These are phyloP conservation scores for Grammomys surdaster DNA, from an alignment of 2,113 vertebrate species.

Conservation along the genomic window DNA sequence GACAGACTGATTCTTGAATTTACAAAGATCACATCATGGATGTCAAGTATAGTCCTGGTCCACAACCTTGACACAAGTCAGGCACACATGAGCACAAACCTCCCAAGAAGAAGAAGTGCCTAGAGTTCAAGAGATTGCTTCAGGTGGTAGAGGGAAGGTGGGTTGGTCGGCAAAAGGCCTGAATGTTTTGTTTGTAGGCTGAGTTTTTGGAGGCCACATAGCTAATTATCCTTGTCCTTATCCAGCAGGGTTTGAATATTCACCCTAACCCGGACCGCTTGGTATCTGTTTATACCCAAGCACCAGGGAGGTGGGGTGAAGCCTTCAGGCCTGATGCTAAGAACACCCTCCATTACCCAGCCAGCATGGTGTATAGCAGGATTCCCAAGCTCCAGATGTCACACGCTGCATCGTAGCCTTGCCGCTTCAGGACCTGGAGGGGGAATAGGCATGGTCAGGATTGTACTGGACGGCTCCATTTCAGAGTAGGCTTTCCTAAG, in stretches of 20 bases:
- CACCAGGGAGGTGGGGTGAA: too few relatives aligned
- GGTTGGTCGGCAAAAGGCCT: fast-evolving
- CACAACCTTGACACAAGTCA: fast-evolving
- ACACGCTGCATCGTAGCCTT: slow-evolving; percentile 97
- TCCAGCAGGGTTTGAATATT: not conserved
- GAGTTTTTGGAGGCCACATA: fast-evolving
- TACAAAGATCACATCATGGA: fast-evolving
- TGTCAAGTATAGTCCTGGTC: fast-evolving
- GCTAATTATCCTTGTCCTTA: not conserved
- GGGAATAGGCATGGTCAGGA: not conserved
- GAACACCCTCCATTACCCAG: slow-evolving; percentile 88
- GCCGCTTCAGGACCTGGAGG: slow-evolving; percentile 93
- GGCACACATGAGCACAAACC: fast-evolving
- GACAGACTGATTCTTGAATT: not conserved
- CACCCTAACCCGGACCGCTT: not conserved
- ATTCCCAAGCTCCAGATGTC: slow-evolving; percentile 98
- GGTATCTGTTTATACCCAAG: not conserved
- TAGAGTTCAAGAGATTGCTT: not conserved
- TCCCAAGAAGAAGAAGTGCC: fast-evolving
- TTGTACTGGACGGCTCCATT: not conserved
- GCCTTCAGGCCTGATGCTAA: not conserved
- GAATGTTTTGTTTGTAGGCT: fast-evolving
- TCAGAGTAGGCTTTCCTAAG: not conserved
- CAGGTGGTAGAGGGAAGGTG: fast-evolving
- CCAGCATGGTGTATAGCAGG: slow-evolving; percentile 96